Evolutionary conservation across 35 echinoderm and acorn worm genomes (phyloP), one percentile per base, ranked within the genome.

Genomic region (Apostichopus parvimensis): DNA sequence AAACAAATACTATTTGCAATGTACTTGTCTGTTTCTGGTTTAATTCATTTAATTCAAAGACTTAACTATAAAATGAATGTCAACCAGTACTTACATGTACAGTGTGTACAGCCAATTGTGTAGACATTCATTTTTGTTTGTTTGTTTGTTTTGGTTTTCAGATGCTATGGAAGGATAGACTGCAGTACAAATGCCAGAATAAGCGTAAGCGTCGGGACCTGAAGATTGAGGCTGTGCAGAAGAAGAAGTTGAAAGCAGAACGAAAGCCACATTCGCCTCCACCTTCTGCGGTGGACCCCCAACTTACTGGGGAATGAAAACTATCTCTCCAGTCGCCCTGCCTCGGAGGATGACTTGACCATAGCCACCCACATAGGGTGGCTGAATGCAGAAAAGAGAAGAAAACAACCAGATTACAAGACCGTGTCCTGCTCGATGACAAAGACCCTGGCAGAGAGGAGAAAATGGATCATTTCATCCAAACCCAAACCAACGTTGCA

Each of bases 111-210:
- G 26, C 26, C 26, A 1, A 28, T 28, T 28, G 26, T 28, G 26
- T 28, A 28, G 26, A 28, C 26, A 28, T 28, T 28, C 26, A 28
- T 28, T 1, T 28, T 28, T 28, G 26, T 28, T 28, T 28, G 0
- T 28, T 28, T 28, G 26, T 28, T 28, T 28, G 26, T 28, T 28
- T 28, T 28, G 26, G 26, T 28, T 28, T 28, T 28, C 26, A 28
- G 26, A 28, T 28, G 26, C 26, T 28, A 28, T 28, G 26, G 26
- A 28, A 28, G 26, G 0, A 28, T 28, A 28, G 26, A 56, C 14
- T 86, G 0, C 82, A 86, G 54, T 86, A 86, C 15, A 86, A 86
- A 86, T 86, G 64, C 15, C 82, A 17, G 8, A 86, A 86, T 56
- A 5, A 57, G 15, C 45, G 82, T 4, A 5, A 17, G 6, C n/a